Evolutionary conservation across 2,113 vertebrate genomes (phyloP), one percentile per base, ranked within the genome.

Genomic region (Neodontobutis hainanensis): DNA sequence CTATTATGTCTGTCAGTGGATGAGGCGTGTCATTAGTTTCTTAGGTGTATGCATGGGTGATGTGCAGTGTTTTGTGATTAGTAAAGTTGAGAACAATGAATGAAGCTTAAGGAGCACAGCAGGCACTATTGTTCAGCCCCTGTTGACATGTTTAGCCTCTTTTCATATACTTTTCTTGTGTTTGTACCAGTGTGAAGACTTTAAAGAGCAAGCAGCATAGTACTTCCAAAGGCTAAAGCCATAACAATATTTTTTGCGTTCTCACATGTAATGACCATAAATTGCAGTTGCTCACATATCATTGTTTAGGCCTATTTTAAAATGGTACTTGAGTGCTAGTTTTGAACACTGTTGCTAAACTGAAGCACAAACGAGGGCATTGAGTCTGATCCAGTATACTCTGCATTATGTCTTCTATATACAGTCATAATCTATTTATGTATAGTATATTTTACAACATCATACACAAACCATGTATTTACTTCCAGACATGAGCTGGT

Each of bases 161-260:
- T 69, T 46, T 72, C 27, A 15, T 6, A 63, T 51, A 34, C 9
- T 32, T 10, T 38, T 34, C 19, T 44, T 53, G 46, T 73, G 9
- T 2, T 46, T 73, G 53, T n/a, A 46, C 43, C 40, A n/a, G 49
- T 55, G 61, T 84, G 65, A 48, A 42, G 60, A 70, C 57, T 68
- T 83, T 67, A 65, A 77, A 76, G 78, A 82, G 69, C 11, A 67
- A 60, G 58, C 75, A 83, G 81, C 73, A 80, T 68, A 64, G 35
- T 9, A 27, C 12, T 38, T 44, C 16, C 4, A 44, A 42, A 60
- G 42, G 19, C 40, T 1, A 40, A 4, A 5, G 8, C 1, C 2
- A 14, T n/a, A 5, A 59, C 34, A 55, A n/a, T 1, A 40, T 1
- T 6, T 8, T 40, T 40, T 7, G 52, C 14, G 7, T 36, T n/a